phyloP scores from a whole-genome alignment of 2,797 vertebrate species.

The Sarcophilus harrisii region DNA sequence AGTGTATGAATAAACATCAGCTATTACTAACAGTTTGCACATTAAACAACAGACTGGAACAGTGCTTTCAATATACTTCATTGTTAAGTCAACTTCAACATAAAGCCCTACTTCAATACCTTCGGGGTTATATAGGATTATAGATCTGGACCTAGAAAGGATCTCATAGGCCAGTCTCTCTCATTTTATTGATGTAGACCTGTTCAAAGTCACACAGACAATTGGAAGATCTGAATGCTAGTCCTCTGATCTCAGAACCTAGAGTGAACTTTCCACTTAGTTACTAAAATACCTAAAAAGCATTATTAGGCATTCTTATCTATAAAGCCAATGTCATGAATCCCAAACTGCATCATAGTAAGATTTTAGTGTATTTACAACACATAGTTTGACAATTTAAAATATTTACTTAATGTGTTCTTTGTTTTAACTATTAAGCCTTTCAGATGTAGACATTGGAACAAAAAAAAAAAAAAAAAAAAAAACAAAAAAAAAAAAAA shows the following conservation, averaged over 20 bases:
- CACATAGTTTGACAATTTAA: background rate
- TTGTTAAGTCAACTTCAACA: background rate
- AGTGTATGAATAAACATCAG: background rate
- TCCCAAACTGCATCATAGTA: background rate
- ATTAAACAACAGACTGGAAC: background rate
- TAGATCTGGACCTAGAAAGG: background rate
- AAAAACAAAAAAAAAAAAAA: background rate
- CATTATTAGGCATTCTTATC: background rate
- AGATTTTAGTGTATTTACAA: background rate
- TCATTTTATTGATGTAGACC: background rate
- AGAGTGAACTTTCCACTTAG: background rate
- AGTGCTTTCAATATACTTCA: background rate
- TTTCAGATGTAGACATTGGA: constrained; percentile 11
- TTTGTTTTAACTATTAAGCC: background rate
- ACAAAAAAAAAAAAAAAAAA: background rate
- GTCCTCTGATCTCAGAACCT: background rate
- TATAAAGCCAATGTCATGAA: background rate
- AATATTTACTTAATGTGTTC: background rate
- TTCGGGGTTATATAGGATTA: background rate
- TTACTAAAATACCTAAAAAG: constrained; percentile 12
- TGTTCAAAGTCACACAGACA: background rate
- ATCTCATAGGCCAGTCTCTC: background rate
- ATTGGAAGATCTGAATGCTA: background rate
- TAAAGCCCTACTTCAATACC: background rate
- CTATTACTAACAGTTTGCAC: background rate